Percentiles rank a stretch among this genome's conserved stretches.
Evolutionary conservation across 2,888 invertebrate species (phyloP).

Genomic region (Eupithecia pulchellata): DNA sequence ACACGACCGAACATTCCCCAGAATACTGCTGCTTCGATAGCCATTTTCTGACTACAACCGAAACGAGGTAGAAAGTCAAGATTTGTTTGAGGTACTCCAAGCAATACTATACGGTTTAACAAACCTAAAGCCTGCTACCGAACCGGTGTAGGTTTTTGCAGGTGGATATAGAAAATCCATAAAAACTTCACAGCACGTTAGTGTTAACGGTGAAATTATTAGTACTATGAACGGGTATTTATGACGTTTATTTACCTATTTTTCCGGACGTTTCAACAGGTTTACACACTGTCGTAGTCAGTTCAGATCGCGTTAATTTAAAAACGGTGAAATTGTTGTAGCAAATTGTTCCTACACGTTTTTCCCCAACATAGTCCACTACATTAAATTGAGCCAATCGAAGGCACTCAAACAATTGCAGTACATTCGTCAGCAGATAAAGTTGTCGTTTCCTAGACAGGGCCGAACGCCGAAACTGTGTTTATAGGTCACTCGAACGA

Average conservation of each 20-base stretch:
- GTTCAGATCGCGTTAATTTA: too few species aligned
- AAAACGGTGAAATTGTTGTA: neutral
- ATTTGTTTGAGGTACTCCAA: neutral
- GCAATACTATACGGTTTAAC: neutral
- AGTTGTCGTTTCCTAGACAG: constrained; percentile 42
- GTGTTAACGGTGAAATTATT: neutral
- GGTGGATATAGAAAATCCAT: neutral
- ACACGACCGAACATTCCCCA: constrained; percentile 45
- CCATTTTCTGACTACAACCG: neutral
- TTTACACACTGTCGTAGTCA: too few species aligned
- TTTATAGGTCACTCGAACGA: constrained; percentile 79
- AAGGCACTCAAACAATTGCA: constrained; percentile 34
- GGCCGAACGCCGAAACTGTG: constrained; percentile 62
- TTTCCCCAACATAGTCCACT: neutral
- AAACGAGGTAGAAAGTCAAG: neutral
- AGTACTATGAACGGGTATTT: too few species aligned
- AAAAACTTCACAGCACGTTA: neutral
- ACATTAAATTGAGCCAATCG: constrained; percentile 17
- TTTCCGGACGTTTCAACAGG: too few species aligned
- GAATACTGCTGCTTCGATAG: neutral
- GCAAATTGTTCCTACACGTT: neutral
- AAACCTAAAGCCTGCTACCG: neutral
- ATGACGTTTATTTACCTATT: too few species aligned
- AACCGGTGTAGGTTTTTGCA: neutral
- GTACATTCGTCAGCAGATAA: constrained; percentile 37